Evolutionary conservation across 1,140 invertebrate genomes (phyloP).

Genomic region (Papilio glaucus): DNA sequence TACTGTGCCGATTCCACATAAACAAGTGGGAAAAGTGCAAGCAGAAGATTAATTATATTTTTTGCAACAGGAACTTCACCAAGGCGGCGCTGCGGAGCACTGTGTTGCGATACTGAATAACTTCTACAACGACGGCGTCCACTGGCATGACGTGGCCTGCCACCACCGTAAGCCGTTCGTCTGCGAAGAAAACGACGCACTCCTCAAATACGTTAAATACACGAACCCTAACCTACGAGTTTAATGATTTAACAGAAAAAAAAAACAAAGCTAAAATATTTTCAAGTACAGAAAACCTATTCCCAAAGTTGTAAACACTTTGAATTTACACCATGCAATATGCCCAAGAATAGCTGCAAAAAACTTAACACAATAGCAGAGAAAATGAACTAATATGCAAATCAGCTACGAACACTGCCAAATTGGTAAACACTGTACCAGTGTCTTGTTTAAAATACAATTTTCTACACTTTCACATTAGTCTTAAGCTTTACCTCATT

Average conservation of each 20-base stretch:
- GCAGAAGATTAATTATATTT: slow-evolving; percentile 24
- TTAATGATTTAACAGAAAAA: slow-evolving; percentile 74
- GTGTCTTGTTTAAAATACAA: background rate
- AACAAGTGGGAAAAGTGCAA: no score
- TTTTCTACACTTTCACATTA: slow-evolving; percentile 54
- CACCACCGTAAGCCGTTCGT: slow-evolving; percentile 93
- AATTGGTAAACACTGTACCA: slow-evolving; percentile 1
- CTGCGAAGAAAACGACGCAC: slow-evolving; percentile 92
- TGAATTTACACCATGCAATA: background rate
- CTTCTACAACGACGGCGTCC: slow-evolving; percentile 93
- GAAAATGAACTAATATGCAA: background rate
- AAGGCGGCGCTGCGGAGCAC: slow-evolving; percentile 91
- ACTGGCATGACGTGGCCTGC: slow-evolving; percentile 94
- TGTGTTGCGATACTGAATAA: slow-evolving; percentile 92
- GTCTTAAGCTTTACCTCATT: slow-evolving; percentile 64
- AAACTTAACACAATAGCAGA: background rate
- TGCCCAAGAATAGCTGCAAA: background rate
- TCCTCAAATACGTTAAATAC: slow-evolving; percentile 91
- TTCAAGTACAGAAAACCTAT: background rate
- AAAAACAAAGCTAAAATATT: background rate
- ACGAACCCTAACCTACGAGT: slow-evolving; percentile 89
- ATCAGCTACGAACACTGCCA: background rate
- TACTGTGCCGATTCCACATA: no score
- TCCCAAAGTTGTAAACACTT: background rate
- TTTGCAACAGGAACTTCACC: slow-evolving; percentile 85